These are phyloP conservation scores for Isurus oxyrinchus DNA, from an alignment of 2,113 vertebrate genomes.

Conservation along the genomic window DNA sequence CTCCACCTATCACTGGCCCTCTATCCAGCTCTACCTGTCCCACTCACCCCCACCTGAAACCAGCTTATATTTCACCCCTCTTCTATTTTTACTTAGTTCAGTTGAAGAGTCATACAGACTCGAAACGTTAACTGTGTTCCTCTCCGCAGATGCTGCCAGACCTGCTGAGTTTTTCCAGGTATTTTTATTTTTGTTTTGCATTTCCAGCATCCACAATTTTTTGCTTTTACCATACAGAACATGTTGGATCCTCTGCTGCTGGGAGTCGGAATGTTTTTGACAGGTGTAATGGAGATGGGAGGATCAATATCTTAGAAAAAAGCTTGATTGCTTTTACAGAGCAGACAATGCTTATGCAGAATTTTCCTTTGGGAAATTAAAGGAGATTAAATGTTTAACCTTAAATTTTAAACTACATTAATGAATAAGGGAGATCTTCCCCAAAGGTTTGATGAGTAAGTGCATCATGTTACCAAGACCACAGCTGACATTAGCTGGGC, in stretches of 20 bases:
- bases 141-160: too few relatives aligned
- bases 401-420: not conserved
- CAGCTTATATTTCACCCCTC: too few relatives aligned
- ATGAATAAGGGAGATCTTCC: not conserved
- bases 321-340: not conserved
- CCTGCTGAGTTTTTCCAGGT: too few relatives aligned
- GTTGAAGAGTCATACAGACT: too few relatives aligned
- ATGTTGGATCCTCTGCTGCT: not conserved
- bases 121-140: too few relatives aligned
- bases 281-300: not conserved
- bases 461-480: not conserved
- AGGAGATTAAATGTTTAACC: not conserved
- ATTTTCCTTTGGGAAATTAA: not conserved
- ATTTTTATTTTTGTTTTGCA: too few relatives aligned
- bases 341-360: not conserved
- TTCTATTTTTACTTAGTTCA: too few relatives aligned
- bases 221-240: not conserved
- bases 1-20: too few relatives aligned
- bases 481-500: not conserved
- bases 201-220: too few relatives aligned
- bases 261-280: not conserved
- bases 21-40: too few relatives aligned
- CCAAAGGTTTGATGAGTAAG: not conserved
- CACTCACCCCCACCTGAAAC: too few relatives aligned
- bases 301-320: not conserved